These are phyloP conservation scores for Chironomus striatipennis DNA, from an alignment of 1,140 invertebrate species.

Conservation along the genomic window DNA sequence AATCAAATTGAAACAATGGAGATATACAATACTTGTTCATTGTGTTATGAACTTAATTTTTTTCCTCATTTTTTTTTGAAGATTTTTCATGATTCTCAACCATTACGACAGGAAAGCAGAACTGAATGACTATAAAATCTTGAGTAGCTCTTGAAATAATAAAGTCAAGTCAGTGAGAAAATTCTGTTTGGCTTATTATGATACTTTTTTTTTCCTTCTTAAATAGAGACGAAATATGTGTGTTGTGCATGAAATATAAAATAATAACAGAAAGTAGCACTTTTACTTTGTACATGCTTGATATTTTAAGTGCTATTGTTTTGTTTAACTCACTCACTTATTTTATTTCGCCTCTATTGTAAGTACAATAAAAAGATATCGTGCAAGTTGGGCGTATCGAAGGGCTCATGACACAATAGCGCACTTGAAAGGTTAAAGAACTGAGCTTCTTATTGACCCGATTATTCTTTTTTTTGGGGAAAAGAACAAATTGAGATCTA, in stretches of 20 bases:
- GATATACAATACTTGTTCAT: background rate
- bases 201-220: too few relatives aligned
- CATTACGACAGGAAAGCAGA: too few relatives aligned
- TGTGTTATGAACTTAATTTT: too few relatives aligned
- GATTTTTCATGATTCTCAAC: background rate
- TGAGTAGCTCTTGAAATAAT: background rate
- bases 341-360: too few relatives aligned
- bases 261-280: slow-evolving; percentile 1
- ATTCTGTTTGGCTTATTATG: background rate
- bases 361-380: too few relatives aligned
- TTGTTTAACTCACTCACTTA: background rate
- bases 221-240: too few relatives aligned
- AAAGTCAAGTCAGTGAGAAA: slow-evolving; percentile 11
- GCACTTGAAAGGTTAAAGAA: too few relatives aligned
- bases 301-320: slow-evolving; percentile 14
- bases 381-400: too few relatives aligned
- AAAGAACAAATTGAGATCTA: background rate
- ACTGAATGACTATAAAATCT: background rate
- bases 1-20: slow-evolving; percentile 14
- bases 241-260: background rate
- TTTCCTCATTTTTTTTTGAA: background rate
- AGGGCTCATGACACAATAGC: too few relatives aligned
- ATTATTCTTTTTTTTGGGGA: too few relatives aligned
- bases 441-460: too few relatives aligned
- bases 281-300: background rate